Conservation (phyloP, 2,797 vertebrate species). For the Gobionotothen gibberifrons region DNA sequence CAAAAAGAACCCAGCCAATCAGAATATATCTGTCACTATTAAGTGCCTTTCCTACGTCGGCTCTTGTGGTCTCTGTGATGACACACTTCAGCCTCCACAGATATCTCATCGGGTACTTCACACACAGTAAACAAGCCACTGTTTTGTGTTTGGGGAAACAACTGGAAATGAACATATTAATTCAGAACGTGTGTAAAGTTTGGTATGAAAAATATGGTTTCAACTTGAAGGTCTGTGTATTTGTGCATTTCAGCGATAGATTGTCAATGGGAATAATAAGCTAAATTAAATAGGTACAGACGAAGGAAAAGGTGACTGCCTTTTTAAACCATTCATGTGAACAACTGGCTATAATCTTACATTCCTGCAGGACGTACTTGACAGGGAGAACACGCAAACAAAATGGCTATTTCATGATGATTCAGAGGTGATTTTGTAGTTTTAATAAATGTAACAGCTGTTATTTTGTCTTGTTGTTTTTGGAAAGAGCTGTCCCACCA, state of each 20-base stretch:
- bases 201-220: conserved; percentile 11
- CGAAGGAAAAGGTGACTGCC: conserved; percentile 33
- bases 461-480: conserved; percentile 39
- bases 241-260: conserved; percentile 35
- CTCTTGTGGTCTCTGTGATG: conserved; percentile 67
- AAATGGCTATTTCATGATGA: conserved; percentile 50
- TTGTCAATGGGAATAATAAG: conserved; percentile 34
- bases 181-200: conserved; percentile 11
- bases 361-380: conserved; percentile 48
- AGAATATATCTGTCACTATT: conserved; percentile 47
- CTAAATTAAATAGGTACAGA: conserved; percentile 14
- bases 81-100: conserved; percentile 57
- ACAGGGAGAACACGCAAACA: conserved; percentile 29
- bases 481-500: conserved; percentile 10
- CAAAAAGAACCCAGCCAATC: conserved; percentile 50
- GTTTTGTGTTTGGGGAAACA: conserved; percentile 27
- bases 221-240: conserved; percentile 34
- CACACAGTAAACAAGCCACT: conserved; percentile 22
- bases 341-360: conserved; percentile 27
- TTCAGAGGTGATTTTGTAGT: conserved; percentile 61
- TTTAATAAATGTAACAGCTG: conserved; percentile 55
- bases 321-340: conserved; percentile 28
- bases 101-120: conserved; percentile 41
- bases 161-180: conserved; percentile 38
- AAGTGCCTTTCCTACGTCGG: conserved; percentile 71